Evolutionary conservation across 2,888 invertebrate genomes (phyloP).

Genomic region (Autographa gamma): DNA sequence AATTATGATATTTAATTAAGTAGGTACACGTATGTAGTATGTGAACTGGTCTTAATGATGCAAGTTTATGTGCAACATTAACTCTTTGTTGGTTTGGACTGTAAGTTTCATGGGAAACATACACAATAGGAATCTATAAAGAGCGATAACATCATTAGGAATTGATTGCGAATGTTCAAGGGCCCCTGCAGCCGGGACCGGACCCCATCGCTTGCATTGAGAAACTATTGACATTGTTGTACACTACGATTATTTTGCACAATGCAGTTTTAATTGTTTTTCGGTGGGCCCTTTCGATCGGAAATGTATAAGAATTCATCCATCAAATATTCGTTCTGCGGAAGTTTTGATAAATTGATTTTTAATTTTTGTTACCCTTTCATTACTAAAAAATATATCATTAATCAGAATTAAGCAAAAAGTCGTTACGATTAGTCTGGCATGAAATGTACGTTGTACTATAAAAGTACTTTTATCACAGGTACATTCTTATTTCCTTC

Average conservation of each 20-base stretch:
- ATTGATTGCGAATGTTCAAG: constrained; percentile 74
- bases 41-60: constrained; percentile 12
- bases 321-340: constrained; percentile 83
- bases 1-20: constrained; percentile 23
- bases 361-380: constrained; percentile 61
- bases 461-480: background rate
- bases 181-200: constrained; percentile 72
- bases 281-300: constrained; percentile 71
- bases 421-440: constrained; percentile 52
- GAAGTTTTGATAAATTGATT: constrained; percentile 61
- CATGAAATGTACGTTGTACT: constrained; percentile 56
- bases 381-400: constrained; percentile 59
- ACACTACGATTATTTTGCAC: constrained; percentile 75
- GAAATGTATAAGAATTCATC: constrained; percentile 76
- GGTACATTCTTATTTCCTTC: background rate
- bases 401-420: constrained; percentile 67
- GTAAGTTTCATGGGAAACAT: constrained; percentile 71
- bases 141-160: constrained; percentile 84
- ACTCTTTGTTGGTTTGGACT: constrained; percentile 73
- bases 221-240: constrained; percentile 67
- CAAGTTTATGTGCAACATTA: constrained; percentile 64
- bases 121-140: constrained; percentile 54
- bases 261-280: constrained; percentile 82
- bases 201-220: constrained; percentile 70
- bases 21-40: constrained; percentile 24